Base-by-base conservation (phyloP, 1,140 invertebrate species). In the Sitodiplosis mosellana region DNA sequence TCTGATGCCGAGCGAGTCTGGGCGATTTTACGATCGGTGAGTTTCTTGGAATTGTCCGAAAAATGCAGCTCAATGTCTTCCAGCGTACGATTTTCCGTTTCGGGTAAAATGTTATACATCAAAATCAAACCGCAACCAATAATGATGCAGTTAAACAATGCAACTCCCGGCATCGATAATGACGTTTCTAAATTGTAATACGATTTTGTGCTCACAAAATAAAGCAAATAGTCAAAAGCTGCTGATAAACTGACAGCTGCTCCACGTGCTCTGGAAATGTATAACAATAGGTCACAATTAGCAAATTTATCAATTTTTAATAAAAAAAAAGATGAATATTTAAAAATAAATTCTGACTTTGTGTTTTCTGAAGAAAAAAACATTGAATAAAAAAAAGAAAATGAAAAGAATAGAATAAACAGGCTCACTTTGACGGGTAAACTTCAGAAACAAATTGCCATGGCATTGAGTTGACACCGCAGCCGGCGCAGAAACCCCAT, bases 11-110 rank as follows among this genome's bases (percentile, higher is more conserved):
- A n/a, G n/a, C n/a, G n/a, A n/a, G n/a, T n/a, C n/a, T n/a, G n/a
- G n/a, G n/a, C n/a, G 27, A 50, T 50, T 17, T 47, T 46, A 20
- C 46, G 46, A 38, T 50, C 49, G 18, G 36, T 46, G 10, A 47
- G 33, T 40, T 50, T 50, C 12, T 37, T 34, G 1, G 14, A 14
- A 33, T 65, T 54, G 2, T 76, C 76, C 1, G 70, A 69, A 51
- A 76, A 76, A 47, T 62, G 61, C 2, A 61, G 60, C 55, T 78
- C 75, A 36, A 88, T 83, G 59, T 88, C 81, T 58, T 81, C 72
- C 45, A 88, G 65, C 2, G 72, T 73, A 52, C 75, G 79, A 2
- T 82, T 79, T 64, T 83, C 83, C 0, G 84, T 89, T 64, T 89
- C 83, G 2, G 86, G 84, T n/a, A 89, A 58, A 49, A 75, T 74